These are phyloP conservation scores for Hoplias malabaricus DNA, from an alignment of 2,113 vertebrate genomes.

Conservation along the genomic window DNA sequence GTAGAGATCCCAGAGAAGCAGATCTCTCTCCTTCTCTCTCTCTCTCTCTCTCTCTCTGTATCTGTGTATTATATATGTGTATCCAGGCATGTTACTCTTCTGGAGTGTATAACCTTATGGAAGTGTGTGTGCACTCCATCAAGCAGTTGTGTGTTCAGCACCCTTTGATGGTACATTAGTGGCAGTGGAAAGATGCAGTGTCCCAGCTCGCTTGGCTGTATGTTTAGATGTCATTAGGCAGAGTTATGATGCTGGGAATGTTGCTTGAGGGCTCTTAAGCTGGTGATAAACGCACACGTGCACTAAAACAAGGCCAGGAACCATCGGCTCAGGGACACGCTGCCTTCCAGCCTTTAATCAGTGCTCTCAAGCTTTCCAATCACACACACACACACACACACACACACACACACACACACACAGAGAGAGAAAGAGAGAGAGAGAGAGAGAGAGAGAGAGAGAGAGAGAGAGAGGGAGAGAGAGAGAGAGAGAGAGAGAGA, in stretches of 20 bases:
- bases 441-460: too few relatives aligned
- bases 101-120: not conserved
- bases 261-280: constrained; percentile 65
- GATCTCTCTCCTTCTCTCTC: not conserved
- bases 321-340: constrained; percentile 66
- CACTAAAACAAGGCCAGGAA: constrained; percentile 65
- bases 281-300: constrained; percentile 69
- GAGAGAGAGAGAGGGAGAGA: too few relatives aligned
- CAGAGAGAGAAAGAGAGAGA: too few relatives aligned
- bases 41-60: not conserved
- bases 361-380: constrained; percentile 7
- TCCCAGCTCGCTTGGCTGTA: constrained; percentile 56
- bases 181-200: constrained; percentile 44
- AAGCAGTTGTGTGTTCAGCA: not conserved
- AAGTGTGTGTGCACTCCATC: constrained; percentile 25
- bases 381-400: not conserved
- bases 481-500: too few relatives aligned
- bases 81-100: not conserved
- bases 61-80: not conserved
- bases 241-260: constrained; percentile 64
- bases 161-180: constrained; percentile 34
- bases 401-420: not conserved
- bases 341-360: constrained; percentile 46
- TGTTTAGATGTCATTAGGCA: constrained; percentile 70
- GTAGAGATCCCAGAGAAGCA: not conserved